Conservation (phyloP, 92 coral and sea anemone genomes). For the Epizoanthus ramosus region DNA sequence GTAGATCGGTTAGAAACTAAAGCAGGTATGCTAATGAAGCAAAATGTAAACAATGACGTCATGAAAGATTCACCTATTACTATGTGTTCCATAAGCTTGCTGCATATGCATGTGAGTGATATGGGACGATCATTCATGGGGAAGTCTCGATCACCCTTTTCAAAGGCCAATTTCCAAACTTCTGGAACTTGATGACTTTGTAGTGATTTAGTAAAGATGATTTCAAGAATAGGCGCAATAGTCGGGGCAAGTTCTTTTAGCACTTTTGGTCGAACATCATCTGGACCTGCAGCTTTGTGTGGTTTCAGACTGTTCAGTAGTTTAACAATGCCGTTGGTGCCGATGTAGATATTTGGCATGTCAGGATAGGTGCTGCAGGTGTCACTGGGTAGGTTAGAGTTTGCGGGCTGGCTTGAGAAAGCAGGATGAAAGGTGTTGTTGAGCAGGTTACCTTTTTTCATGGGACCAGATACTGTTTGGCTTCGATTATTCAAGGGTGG, state of each 20-base stretch:
- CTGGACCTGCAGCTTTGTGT: constrained; percentile 1
- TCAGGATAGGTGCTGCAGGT: constrained; percentile 27
- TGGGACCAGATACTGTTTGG: not conserved
- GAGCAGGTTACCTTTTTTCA: not conserved
- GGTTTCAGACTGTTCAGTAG: constrained; percentile 11
- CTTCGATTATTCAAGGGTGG: not conserved
- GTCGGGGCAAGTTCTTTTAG: constrained; percentile 1
- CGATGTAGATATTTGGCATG: constrained; percentile 24
- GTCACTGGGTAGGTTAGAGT: not conserved
- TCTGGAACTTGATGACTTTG: not conserved
- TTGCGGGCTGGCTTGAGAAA: not conserved
- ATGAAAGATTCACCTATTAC: no score
- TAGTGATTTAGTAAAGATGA: no score
- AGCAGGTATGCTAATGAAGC: no score
- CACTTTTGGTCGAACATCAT: not conserved
- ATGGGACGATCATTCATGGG: not conserved
- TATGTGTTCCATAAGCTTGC: not conserved
- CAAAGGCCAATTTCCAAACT: not conserved
- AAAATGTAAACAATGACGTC: no score
- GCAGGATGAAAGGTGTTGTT: constrained; percentile 7
- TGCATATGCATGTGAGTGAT: no score
- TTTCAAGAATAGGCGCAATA: no score
- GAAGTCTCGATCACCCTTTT: not conserved
- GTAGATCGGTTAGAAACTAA: no score
- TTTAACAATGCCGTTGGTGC: constrained; percentile 6